Evolutionary conservation across 2,113 vertebrate species (phyloP).

Genomic region (Lophura nycthemera): DNA sequence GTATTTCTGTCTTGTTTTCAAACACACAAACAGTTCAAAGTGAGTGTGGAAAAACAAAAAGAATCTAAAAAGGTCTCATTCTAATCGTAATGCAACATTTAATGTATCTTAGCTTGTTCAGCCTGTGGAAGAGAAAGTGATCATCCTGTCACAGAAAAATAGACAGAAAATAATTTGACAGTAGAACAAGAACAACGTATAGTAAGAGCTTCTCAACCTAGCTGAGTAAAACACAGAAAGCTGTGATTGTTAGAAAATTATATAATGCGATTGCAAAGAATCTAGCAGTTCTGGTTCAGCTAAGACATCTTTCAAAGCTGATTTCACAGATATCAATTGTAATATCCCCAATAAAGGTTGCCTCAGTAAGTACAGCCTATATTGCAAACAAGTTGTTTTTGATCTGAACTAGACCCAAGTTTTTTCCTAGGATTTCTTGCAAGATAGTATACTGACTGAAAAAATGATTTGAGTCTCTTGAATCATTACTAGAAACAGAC

Average conservation of each 20-base stretch:
- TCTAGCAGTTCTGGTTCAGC: not conserved
- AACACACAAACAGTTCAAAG: not conserved
- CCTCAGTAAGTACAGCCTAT: not conserved
- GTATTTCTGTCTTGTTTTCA: not conserved
- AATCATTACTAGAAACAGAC: not conserved
- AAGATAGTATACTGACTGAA: not conserved
- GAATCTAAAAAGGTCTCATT: not conserved
- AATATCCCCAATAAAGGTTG: not conserved
- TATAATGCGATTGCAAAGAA: not conserved
- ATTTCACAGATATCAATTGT: not conserved
- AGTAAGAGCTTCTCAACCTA: not conserved
- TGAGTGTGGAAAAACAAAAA: not conserved
- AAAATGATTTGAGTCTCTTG: not conserved
- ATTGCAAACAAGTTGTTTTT: not conserved
- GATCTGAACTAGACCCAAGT: not conserved
- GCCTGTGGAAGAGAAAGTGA: not conserved
- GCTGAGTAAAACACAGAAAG: not conserved
- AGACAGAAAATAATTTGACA: not conserved
- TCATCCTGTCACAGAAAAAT: not conserved
- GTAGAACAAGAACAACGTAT: not conserved
- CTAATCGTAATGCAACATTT: not conserved
- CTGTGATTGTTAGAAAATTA: not conserved
- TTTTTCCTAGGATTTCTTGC: not conserved
- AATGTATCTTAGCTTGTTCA: not conserved
- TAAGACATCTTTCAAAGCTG: not conserved